Percentiles rank a stretch among this genome's conserved stretches.
These are phyloP conservation scores for Tragelaphus strepsiceros DNA, from an alignment of 2,113 vertebrate species.

Conservation along the genomic window DNA sequence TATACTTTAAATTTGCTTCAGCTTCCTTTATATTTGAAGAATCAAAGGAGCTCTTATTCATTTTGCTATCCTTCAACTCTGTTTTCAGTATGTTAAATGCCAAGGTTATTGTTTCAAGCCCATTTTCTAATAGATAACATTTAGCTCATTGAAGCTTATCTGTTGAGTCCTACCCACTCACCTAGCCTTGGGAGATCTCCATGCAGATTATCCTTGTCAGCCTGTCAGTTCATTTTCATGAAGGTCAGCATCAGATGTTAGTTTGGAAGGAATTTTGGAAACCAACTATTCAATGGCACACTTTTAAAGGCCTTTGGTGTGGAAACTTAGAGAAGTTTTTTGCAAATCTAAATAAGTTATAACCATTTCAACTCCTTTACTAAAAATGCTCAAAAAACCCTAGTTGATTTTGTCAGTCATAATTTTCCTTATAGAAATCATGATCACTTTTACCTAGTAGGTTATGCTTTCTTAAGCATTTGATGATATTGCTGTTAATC, in stretches of 20 bases:
- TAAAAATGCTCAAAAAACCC: not conserved
- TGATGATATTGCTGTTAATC: not conserved
- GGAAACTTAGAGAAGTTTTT: not conserved
- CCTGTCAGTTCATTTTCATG: not conserved
- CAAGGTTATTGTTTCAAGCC: slow-evolving; percentile 29
- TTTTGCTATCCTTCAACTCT: not conserved
- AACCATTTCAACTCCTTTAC: not conserved
- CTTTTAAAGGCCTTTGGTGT: not conserved
- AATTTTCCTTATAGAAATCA: slow-evolving; percentile 5
- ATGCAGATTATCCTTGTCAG: not conserved
- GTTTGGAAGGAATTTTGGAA: not conserved
- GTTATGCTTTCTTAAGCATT: not conserved
- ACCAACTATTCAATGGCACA: not conserved
- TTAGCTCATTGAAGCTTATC: slow-evolving; percentile 25
- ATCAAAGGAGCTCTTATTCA: not conserved
- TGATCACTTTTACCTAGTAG: not conserved
- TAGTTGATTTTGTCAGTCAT: not conserved
- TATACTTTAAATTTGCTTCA: not conserved
- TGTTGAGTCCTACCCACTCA: not conserved
- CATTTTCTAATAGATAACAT: slow-evolving; percentile 37
- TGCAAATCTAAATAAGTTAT: not conserved
- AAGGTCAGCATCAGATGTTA: slow-evolving; percentile 22
- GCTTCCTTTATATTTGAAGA: not conserved
- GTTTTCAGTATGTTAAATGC: slow-evolving; percentile 4
- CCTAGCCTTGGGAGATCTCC: not conserved